Evolutionary conservation across 2,888 invertebrate species (phyloP).

Genomic region (Acanthococcus lagerstroemiae): DNA sequence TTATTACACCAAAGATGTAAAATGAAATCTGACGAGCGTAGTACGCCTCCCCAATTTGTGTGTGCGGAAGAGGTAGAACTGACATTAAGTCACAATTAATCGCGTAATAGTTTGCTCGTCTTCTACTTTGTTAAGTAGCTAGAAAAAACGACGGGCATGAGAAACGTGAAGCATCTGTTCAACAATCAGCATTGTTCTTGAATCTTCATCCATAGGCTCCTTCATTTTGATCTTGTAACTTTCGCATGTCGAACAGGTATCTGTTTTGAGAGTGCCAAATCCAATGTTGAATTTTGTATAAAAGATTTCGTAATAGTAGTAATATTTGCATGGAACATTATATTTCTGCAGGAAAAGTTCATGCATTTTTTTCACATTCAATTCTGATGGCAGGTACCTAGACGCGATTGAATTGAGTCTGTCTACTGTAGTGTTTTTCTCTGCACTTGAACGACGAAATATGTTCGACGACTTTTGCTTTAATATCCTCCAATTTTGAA

Average conservation of each 20-base stretch:
- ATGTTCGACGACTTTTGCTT: background rate
- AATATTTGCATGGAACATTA: background rate
- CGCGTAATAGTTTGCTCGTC: background rate
- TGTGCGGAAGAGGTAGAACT: background rate
- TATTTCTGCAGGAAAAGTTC: background rate
- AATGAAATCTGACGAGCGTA: background rate
- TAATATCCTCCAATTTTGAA: background rate
- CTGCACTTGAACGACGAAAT: background rate
- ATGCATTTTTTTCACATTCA: background rate
- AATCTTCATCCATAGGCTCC: background rate
- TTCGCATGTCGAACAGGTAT: background rate
- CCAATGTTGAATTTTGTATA: background rate
- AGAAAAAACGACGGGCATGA: background rate
- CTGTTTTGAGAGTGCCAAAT: background rate
- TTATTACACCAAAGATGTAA: constrained; percentile 4
- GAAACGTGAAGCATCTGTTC: background rate
- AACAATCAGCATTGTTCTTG: background rate
- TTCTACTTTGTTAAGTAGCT: background rate
- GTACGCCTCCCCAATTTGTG: background rate
- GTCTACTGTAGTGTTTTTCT: background rate
- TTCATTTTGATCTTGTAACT: background rate
- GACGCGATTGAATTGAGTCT: background rate
- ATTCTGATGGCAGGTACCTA: background rate
- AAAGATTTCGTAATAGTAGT: background rate
- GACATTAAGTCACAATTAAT: background rate